A percentile compares a stretch with the other conserved stretches of the same genome.
Conservation (phyloP, 2,888 invertebrate species). For the Conchocele bisecta region DNA sequence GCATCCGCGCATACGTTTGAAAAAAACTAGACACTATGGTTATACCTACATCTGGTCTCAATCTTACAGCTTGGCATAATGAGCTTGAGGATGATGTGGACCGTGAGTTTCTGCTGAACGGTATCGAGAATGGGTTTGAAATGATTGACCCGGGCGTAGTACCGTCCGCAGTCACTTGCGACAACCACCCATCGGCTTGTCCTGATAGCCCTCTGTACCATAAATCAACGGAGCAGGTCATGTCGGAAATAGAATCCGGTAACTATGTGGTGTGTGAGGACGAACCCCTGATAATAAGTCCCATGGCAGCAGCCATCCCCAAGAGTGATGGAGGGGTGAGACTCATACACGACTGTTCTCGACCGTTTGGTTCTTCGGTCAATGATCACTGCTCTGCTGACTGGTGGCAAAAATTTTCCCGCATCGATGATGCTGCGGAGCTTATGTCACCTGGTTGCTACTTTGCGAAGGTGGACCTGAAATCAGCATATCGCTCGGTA, state of each 20-base stretch:
- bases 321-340: constrained; percentile 24
- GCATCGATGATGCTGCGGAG: constrained; percentile 17
- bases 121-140: constrained; percentile 27
- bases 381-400: constrained; percentile 14
- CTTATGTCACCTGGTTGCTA: constrained; percentile 8
- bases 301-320: constrained; percentile 12
- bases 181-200: constrained; percentile 8
- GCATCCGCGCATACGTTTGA: background rate
- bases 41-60: background rate
- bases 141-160: constrained; percentile 11
- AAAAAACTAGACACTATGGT: background rate
- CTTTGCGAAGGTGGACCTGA: constrained; percentile 20
- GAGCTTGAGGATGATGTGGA: constrained; percentile 15
- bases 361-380: constrained; percentile 18
- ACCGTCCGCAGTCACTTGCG: background rate
- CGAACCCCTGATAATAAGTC: constrained; percentile 14
- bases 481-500: constrained; percentile 15
- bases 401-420: constrained; percentile 20
- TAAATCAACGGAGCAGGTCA: constrained; percentile 12
- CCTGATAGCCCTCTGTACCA: constrained; percentile 1
- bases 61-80: constrained; percentile 15
- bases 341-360: constrained; percentile 21
- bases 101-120: constrained; percentile 10
- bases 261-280: constrained; percentile 5
- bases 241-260: constrained; percentile 20